Conservation (phyloP, 2,113 vertebrate genomes). For the Nannobrachium achirus region DNA sequence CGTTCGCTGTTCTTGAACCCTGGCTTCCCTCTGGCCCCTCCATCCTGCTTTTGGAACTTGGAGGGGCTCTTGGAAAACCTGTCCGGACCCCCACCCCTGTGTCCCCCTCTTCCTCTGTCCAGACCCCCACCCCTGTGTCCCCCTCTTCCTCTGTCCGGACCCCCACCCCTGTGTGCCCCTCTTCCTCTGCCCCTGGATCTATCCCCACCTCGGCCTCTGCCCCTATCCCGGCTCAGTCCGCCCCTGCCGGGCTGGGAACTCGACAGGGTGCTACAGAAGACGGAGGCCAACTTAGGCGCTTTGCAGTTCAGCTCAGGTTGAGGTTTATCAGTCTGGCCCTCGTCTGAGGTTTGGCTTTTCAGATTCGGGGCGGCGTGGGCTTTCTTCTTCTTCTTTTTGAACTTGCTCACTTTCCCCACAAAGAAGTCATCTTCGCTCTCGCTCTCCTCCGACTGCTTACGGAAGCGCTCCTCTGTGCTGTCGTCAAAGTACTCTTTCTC, state of each 20-base stretch:
- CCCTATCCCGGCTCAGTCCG: constrained; percentile 7
- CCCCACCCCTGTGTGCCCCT: constrained; percentile 31
- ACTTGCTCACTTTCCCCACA: constrained; percentile 89
- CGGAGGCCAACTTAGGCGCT: constrained; percentile 76
- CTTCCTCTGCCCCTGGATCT: constrained; percentile 20
- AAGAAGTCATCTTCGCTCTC: constrained; percentile 89
- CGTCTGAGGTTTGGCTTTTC: constrained; percentile 12
- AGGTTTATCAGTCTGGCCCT: constrained; percentile 43
- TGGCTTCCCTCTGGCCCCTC: constrained; percentile 5
- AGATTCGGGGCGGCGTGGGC: constrained; percentile 17
- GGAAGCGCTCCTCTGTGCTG: constrained; percentile 96
- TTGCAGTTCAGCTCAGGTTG: constrained; percentile 63
- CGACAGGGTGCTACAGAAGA: constrained; percentile 87
- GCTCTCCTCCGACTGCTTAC: constrained; percentile 85
- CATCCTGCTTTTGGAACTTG: constrained; percentile 37
- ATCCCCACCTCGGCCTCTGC: not conserved
- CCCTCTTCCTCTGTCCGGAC: constrained; percentile 9
- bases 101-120: too few relatives aligned
- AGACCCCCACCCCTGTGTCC: not conserved
- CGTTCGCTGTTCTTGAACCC: constrained; percentile 23
- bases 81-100: not conserved
- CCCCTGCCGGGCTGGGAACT: constrained; percentile 26
- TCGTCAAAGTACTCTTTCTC: constrained; percentile 89
- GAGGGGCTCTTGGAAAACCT: constrained; percentile 34
- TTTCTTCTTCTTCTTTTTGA: constrained; percentile 79